phyloP scores from a whole-genome alignment of 2,797 vertebrate genomes.

The Esox lucius region DNA sequence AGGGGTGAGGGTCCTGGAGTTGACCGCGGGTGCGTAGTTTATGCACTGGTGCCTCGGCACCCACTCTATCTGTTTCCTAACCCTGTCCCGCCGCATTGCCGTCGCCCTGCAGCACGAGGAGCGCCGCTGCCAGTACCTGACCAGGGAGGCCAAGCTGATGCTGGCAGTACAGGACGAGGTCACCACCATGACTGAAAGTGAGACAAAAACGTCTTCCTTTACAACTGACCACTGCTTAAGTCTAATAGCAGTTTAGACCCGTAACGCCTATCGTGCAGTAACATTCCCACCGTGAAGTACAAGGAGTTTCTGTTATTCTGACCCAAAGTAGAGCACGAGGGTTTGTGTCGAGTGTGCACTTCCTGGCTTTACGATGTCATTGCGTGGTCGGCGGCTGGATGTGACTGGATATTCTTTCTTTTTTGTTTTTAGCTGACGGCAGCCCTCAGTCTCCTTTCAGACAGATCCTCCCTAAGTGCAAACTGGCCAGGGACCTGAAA shows the following conservation, averaged over 20 bases:
- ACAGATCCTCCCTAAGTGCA: constrained; percentile 97
- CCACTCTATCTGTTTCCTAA: no score
- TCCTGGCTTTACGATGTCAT: neutral
- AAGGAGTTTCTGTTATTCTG: neutral
- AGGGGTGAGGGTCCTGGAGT: no score
- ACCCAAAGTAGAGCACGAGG: neutral
- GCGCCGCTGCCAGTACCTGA: constrained; percentile 95
- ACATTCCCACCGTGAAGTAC: neutral
- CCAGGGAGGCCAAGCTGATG: constrained; percentile 96
- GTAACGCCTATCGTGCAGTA: no score
- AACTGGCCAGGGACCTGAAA: constrained; percentile 94
- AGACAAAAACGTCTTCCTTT: constrained; percentile 47
- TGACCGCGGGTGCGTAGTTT: no score
- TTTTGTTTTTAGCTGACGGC: constrained; percentile 72
- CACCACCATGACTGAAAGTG: constrained; percentile 89
- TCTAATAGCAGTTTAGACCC: no score
- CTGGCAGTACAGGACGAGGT: constrained; percentile 94
- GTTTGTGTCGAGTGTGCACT: neutral
- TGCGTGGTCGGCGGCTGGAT: neutral
- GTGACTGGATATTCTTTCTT: neutral
- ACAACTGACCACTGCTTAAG: neutral
- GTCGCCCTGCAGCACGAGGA: constrained; percentile 97
- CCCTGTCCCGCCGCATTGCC: constrained; percentile 90
- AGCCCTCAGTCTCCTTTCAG: constrained; percentile 93
- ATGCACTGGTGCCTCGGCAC: no score